Evolutionary conservation across 2,797 vertebrate genomes (phyloP).

Genomic region (Sphenopsis melanotis): DNA sequence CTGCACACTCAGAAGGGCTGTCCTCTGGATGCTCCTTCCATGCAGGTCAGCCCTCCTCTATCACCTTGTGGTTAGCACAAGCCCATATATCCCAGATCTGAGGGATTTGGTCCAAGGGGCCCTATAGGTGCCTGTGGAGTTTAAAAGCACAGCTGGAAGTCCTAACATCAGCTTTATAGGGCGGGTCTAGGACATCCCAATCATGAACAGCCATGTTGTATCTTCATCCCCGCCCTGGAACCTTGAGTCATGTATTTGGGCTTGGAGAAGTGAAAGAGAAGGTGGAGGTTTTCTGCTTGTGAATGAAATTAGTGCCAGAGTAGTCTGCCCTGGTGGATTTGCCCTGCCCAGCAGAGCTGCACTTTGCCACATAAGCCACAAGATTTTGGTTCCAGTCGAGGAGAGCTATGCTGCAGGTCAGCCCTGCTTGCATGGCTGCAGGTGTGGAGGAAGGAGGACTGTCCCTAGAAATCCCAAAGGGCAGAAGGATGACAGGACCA

Average conservation of each 20-base stretch:
- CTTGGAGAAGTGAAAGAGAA: background rate
- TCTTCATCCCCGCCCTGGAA: background rate
- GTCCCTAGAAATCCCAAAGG: background rate
- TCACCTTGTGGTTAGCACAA: background rate
- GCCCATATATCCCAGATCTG: accelerated
- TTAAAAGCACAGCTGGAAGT: background rate
- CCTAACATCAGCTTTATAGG: background rate
- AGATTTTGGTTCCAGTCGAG: background rate
- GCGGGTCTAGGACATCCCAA: accelerated
- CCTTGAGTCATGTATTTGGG: accelerated
- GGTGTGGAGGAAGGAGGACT: accelerated
- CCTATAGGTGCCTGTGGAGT: background rate
- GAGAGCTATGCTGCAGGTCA: background rate
- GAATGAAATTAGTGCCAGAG: background rate
- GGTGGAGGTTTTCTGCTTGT: accelerated
- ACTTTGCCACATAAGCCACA: background rate
- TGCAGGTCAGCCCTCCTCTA: accelerated
- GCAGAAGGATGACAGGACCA: background rate
- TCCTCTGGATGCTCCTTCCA: background rate
- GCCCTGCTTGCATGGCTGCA: background rate
- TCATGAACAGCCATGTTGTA: background rate
- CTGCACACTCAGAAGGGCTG: background rate
- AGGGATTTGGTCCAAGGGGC: background rate
- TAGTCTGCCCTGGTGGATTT: background rate
- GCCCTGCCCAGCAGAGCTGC: background rate